These are phyloP conservation scores for Mythimna pallens DNA, from an alignment of 2,888 invertebrate species.

Conservation along the genomic window DNA sequence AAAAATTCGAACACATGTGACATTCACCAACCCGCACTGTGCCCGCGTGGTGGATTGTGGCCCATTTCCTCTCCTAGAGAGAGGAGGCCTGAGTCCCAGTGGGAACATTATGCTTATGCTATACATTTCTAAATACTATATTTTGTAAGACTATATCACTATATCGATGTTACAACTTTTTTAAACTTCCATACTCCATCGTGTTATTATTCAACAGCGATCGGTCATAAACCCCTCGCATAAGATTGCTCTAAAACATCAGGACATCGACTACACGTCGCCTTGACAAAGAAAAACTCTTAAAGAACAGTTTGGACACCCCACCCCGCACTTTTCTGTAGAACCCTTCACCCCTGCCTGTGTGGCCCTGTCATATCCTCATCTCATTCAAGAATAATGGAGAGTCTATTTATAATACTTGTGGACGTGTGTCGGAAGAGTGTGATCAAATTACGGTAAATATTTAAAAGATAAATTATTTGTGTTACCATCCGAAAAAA, in stretches of 20 bases:
- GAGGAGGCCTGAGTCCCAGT: no score
- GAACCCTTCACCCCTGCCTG: conserved; percentile 15
- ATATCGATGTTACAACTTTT: not conserved
- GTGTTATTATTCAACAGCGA: conserved; percentile 25
- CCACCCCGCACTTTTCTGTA: conserved; percentile 5
- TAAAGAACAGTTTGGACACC: conserved; percentile 62
- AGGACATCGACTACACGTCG: conserved; percentile 62
- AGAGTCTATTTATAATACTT: conserved; percentile 38
- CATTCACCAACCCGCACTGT: no score
- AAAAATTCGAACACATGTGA: no score
- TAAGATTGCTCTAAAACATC: conserved; percentile 57
- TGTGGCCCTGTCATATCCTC: conserved; percentile 52
- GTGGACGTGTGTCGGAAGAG: conserved; percentile 18
- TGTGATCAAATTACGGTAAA: conserved; percentile 17
- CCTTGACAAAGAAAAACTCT: conserved; percentile 71
- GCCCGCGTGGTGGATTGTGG: no score
- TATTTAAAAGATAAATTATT: conserved; percentile 1
- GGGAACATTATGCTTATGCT: no score
- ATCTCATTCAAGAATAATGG: conserved; percentile 42
- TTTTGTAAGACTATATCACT: no score
- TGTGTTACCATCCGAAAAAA: not conserved
- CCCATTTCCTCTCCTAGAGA: no score
- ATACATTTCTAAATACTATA: no score
- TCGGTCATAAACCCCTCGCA: conserved; percentile 47
- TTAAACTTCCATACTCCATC: not conserved